Percentiles rank a stretch among this genome's conserved stretches.
Conservation (phyloP, 2,797 vertebrate genomes). For the Cottoperca gobio region DNA sequence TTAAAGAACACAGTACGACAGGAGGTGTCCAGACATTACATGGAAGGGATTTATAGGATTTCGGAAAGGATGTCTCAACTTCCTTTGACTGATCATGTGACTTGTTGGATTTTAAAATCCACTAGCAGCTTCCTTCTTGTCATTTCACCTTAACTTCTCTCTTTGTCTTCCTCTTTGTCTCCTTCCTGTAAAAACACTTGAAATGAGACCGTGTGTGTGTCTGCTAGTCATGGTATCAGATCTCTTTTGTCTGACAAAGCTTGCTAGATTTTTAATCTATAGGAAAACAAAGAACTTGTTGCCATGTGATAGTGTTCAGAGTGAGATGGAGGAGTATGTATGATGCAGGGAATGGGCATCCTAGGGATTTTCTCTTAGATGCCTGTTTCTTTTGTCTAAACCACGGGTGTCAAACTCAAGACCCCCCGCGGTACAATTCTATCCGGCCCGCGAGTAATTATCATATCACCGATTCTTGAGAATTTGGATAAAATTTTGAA, state of each 20-base stretch:
- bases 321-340: background rate
- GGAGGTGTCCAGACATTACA: conserved; percentile 1
- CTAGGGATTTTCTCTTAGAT: conserved; percentile 8
- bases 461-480: too few species aligned
- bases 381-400: conserved; percentile 17
- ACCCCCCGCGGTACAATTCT: too few species aligned
- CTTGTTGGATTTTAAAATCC: conserved; percentile 23
- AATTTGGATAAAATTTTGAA: too few species aligned
- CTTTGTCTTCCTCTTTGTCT: conserved; percentile 36
- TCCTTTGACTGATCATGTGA: conserved; percentile 50
- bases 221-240: conserved; percentile 13
- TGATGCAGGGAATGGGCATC: background rate
- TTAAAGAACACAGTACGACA: background rate
- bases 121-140: conserved; percentile 15
- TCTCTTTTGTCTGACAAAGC: conserved; percentile 16
- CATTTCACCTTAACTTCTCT: conserved; percentile 24
- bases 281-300: conserved; percentile 8
- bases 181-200: conserved; percentile 14
- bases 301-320: background rate
- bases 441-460: too few species aligned
- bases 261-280: conserved; percentile 8
- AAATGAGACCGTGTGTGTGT: background rate
- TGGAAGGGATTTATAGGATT: conserved; percentile 2
- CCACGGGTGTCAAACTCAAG: too few species aligned
- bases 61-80: conserved; percentile 14